Conservation (phyloP, 2,797 vertebrate species). For the Mormyrops boulengeri region DNA sequence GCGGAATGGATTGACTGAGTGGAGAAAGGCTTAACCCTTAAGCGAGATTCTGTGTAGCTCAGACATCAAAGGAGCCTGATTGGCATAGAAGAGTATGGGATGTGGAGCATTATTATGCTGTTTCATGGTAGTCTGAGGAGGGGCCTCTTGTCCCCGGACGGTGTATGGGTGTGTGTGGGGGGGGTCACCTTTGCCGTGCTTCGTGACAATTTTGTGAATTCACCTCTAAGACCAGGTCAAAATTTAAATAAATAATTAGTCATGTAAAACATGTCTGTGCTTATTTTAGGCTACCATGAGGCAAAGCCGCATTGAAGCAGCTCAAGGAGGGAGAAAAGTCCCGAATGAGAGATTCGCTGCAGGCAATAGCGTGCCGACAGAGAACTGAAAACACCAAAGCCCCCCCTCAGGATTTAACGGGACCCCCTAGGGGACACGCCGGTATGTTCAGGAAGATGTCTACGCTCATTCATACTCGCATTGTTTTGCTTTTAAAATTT, state of each 20-base stretch:
- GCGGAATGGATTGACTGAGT: conserved; percentile 21
- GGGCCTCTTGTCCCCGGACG: not conserved
- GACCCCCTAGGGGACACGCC: not conserved
- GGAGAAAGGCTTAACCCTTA: conserved; percentile 28
- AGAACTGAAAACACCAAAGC: not conserved
- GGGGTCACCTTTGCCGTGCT: not conserved
- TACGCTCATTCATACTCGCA: not conserved
- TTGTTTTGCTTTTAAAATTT: not conserved
- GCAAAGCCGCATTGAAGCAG: not conserved
- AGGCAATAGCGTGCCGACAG: not conserved
- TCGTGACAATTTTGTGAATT: not conserved
- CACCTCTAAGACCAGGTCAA: not conserved
- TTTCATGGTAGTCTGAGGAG: not conserved
- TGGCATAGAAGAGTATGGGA: not conserved
- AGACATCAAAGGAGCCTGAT: conserved; percentile 36
- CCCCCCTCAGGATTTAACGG: not conserved
- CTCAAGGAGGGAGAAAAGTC: not conserved
- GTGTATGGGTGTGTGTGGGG: not conserved
- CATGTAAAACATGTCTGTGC: not conserved
- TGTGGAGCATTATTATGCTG: not conserved
- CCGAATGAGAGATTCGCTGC: not conserved
- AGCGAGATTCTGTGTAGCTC: conserved; percentile 20
- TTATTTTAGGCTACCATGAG: not conserved
- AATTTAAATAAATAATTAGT: not conserved
- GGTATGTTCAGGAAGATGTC: not conserved